phyloP scores from a whole-genome alignment of 2,888 invertebrate species.

The Andrena haemorrhoa region DNA sequence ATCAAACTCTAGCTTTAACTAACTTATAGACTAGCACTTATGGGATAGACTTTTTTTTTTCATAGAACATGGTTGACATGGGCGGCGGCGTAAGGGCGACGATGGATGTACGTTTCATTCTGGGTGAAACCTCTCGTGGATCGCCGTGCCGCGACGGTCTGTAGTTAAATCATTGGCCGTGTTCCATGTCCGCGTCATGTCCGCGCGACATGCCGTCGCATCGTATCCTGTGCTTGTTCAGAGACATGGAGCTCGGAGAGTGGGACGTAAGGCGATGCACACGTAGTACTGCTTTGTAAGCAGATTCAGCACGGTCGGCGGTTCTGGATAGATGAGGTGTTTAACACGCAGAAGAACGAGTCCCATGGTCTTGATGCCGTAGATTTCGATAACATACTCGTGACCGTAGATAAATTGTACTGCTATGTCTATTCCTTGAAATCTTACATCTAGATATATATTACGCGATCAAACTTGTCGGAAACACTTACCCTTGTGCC shows the following conservation, averaged over 20 bases:
- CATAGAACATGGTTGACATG: conserved; percentile 51
- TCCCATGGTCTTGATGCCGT: conserved; percentile 69
- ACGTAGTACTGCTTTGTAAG: conserved; percentile 42
- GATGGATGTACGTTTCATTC: conserved; percentile 53
- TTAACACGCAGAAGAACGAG: conserved; percentile 49
- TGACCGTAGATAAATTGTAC: conserved; percentile 57
- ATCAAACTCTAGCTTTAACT: conserved; percentile 82
- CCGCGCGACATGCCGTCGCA: conserved; percentile 40
- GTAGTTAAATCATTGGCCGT: conserved; percentile 42
- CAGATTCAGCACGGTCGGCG: conserved; percentile 41
- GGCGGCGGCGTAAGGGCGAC: conserved; percentile 42
- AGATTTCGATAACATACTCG: conserved; percentile 62
- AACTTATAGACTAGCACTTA: conserved; percentile 83
- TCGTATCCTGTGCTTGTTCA: conserved; percentile 58
- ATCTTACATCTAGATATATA: conserved; percentile 54
- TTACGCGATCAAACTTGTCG: conserved; percentile 21
- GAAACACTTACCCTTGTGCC: conserved; percentile 82
- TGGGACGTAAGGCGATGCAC: conserved; percentile 33
- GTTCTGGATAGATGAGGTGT: conserved; percentile 47
- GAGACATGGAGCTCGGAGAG: conserved; percentile 45
- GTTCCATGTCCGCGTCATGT: conserved; percentile 37
- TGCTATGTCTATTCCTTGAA: conserved; percentile 60
- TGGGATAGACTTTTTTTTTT: conserved; percentile 64
- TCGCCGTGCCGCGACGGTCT: conserved; percentile 31
- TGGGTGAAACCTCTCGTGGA: conserved; percentile 56